These are phyloP conservation scores for Andrena trimmerana DNA, from an alignment of 2,888 invertebrate genomes.

Conservation along the genomic window DNA sequence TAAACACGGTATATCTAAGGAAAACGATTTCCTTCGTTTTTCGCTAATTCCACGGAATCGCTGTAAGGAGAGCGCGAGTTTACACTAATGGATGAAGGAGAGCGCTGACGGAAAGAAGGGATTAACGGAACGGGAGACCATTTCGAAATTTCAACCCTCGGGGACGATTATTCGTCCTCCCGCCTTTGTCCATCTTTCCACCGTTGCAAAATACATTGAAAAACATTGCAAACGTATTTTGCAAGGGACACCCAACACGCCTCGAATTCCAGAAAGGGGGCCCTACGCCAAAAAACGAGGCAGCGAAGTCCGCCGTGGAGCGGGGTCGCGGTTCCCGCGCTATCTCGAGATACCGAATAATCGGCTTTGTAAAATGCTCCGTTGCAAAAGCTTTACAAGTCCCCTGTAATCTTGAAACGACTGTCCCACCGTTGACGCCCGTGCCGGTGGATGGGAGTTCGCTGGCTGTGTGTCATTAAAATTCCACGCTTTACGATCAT, in stretches of 20 bases:
- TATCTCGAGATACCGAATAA: slow-evolving; percentile 54
- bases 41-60: slow-evolving; percentile 12
- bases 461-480: slow-evolving; percentile 48
- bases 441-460: slow-evolving; percentile 8
- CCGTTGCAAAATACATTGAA: slow-evolving; percentile 31
- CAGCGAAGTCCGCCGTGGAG: slow-evolving; percentile 8
- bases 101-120: slow-evolving; percentile 5
- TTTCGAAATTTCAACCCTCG: slow-evolving; percentile 40
- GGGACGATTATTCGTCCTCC: slow-evolving; percentile 21
- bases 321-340: slow-evolving; percentile 1
- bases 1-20: not conserved
- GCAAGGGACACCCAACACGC: slow-evolving; percentile 1
- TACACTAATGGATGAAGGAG: not conserved
- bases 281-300: slow-evolving; percentile 13
- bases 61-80: slow-evolving; percentile 1
- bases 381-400: slow-evolving; percentile 42
- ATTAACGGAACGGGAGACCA: slow-evolving; percentile 44
- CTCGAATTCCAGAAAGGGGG: slow-evolving; percentile 45
- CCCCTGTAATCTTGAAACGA: slow-evolving; percentile 56
- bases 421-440: slow-evolving; percentile 2
- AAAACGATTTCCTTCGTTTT: slow-evolving; percentile 8
- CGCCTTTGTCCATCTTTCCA: slow-evolving; percentile 5
- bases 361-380: slow-evolving; percentile 61
- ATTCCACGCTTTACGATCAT: slow-evolving; percentile 60
- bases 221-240: slow-evolving; percentile 28